Evolutionary conservation across 2,888 invertebrate species (phyloP), one percentile per base, ranked within the genome.

Genomic region (Latrodectus hesperus): DNA sequence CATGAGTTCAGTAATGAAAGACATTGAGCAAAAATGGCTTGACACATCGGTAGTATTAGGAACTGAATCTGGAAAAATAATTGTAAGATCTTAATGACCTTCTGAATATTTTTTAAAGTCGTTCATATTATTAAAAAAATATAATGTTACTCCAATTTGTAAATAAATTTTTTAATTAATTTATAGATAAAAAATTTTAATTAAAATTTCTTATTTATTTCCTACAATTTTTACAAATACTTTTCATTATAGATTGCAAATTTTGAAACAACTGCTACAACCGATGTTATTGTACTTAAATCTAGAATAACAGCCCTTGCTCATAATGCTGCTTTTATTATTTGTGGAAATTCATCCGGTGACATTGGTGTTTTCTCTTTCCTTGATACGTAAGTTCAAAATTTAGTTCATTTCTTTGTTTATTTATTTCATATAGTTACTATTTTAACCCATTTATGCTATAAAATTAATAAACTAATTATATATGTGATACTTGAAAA

Each of bases 291-390:
- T 38, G n/a, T 51, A 17, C 17, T 83, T 12, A 53, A 71, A 55
- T 22, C 65, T 22, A 68, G 53, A 53, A 55, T 88, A 22, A 83
- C 88, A 17, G 51, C 88, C 14, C 53, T 79, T 74, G 49, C 75
- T 49, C 79, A 79, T 71, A 83, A 75, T 65, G 49, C 11, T 70
- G 26, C 53, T 38, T 55, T 79, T 11, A 79, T 88, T 65, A 16
- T 83, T 53, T 78, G 73, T 71, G 88, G 78, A 53, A 65, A 60
- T 71, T 77, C 78, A 17, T 71, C 75, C 73, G 88, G 88, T 9
- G 88, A 83, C 22, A 83, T 88, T 65, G 78, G 78, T 71, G n/a
- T 88, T 64, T 79, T 83, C 74, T 70, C 71, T 17, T 73, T 65
- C 49, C 70, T 65, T 55, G 81, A 77, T 38, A 71, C 49, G 85